Base-by-base conservation (phyloP, 2,888 invertebrate species). In the Protophormia terraenovae region DNA sequence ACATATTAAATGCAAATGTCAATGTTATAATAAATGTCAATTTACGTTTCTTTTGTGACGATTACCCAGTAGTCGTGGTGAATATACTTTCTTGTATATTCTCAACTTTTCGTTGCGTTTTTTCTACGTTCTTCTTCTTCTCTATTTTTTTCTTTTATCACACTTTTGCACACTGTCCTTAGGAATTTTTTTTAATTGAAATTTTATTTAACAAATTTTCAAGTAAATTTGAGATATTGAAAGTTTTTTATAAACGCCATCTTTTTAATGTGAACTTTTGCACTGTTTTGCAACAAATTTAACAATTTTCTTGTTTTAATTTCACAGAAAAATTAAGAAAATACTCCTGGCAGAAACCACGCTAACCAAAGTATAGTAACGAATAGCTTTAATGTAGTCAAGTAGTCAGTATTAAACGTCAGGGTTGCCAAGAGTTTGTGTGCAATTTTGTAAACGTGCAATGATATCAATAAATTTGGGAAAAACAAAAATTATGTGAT, bases 1-100 rank as follows among this genome's bases (percentile, higher is more conserved):
- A 83, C 85, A 85, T 60, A 45, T 73, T 19, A 73, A 64, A 47
- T 50, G 62, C 64, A 85, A 85, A 85, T 85, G 85, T 82, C 82
- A 85, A 82, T 85, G 82, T 69, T 85, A 82, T 64, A 84, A 71
- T 58, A 81, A 81, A 76, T 78, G 82, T 64, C 82, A 82, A 41
- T 35, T 60, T 73, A 38, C 38, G 19, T 67, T 75, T 58, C 45
- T 60, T 38, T 67, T 67, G 53, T 19, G 29, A 45, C 66, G 73
- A 75, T 69, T 82, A 85, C 67, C 47, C 35, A 83, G 76, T 83
- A 83, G 24, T 75, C 78, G 76, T 78, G 62, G 73, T 78, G 53
- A 69, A 35, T 71, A 69, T 55, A 27, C 24, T 75, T 66, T 77
- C 35, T 29, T 50, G 58, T 72, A 53, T 60, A 60, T 67, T 45